Base-by-base conservation (phyloP, 2,113 vertebrate species). In the Callopanchax toddi region DNA sequence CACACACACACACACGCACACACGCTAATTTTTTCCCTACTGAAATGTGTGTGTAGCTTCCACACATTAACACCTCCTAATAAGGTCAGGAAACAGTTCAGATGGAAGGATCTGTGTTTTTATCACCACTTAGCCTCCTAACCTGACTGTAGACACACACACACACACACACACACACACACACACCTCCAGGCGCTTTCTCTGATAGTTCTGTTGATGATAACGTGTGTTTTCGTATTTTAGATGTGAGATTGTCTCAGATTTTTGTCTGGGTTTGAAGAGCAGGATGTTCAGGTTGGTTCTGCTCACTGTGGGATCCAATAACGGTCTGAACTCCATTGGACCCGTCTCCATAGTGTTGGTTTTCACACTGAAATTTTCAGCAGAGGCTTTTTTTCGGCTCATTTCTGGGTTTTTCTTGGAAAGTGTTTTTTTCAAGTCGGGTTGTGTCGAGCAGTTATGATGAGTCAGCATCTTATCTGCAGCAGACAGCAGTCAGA, bases 71-170 rank as follows among this genome's bases (percentile, higher is more conserved):
- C 58, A 66, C 51, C 3, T 36, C 55, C 51, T 76, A 62, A 83
- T 79, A 59, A 69, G 67, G 67, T 69, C 56, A 66, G 45, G n/a
- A 39, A 60, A 36, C 25, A 68, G 48, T 20, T 6, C 25, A 43
- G 29, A 62, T 45, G n/a, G 42, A 81, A 71, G 32, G 17, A n/a
- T 29, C 11, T 56, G 54, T 60, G 32, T 36, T 40, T 69, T 59
- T n/a, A 58, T 60, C 55, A 56, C 54, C 71, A 61, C 55, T 69
- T 65, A 46, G 34, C 55, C 44, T 20, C 0, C 0, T 18, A 11
- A 21, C 46, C 55, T 57, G 7, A 5, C 5, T 3, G n/a, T 12
- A 29, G 20, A 52, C 52, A 58, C 36, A 65, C 61, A 46, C 16
- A 13, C 22, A 51, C n/a, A 44, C 15, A 23, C 1, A 32, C n/a